Base-by-base conservation (phyloP, 2,888 invertebrate genomes). In the Idaea straminata region DNA sequence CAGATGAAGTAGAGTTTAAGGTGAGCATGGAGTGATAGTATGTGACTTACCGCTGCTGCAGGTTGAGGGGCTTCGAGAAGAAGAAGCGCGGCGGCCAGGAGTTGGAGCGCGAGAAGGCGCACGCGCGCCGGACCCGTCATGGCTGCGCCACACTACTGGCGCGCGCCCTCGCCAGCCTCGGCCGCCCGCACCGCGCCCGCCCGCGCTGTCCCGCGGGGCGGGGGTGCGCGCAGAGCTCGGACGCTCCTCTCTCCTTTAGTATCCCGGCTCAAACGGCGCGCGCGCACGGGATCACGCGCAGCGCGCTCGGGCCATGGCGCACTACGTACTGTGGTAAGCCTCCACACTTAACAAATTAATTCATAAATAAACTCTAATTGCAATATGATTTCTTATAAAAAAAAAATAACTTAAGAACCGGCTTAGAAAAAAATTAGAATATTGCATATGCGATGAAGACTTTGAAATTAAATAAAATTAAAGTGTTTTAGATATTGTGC, bases 41-140 rank as follows among this genome's bases (percentile, higher is more conserved):
- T 10, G 64, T 78, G 78, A 91, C 91, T 91, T 82, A 91, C 91
- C 73, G 92, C 91, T 78, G 82, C 74, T 74, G 81, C 76, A 71
- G 85, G 83, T 70, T 77, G 69, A 62, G 83, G 82, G 74, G 76
- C 79, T 73, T 80, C 76, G 72, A 88, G 82, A 68, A 89, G 76
- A 67, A 91, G 84, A 77, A 89, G 77, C 77, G 81, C 79, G 79
- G 84, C 82, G 80, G 85, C 83, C 83, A 83, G 83, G 77, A 88
- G 83, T 78, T 82, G 83, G 74, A 83, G 83, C 87, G 85, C 86
- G 73, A 82, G 72, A 74, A 83, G 83, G 82, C 88, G 89, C 87
- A 86, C 86, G 85, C 91, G 91, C 91, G 88, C 90, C 91, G 88
- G 91, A 86, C 91, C 91, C 86, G 92, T 88, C 91, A 92, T 92